Evolutionary conservation across 30 jellyfish, hydroid and myxozoan species (phyloP), one percentile per base, ranked within the genome.

Genomic region (Rhopilema esculentum): DNA sequence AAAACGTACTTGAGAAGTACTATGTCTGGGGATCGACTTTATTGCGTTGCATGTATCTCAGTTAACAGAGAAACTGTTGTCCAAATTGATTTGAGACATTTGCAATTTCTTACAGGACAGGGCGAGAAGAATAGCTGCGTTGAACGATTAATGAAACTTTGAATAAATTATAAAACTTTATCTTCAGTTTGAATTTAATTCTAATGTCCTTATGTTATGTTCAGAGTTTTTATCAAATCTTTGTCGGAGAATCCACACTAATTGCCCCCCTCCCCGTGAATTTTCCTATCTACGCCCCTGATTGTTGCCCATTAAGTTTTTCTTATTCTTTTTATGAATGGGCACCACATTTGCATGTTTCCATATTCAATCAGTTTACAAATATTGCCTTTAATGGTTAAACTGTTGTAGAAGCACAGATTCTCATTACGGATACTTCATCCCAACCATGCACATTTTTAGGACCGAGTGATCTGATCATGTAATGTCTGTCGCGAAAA

Each of bases 1-100:
- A 75, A 75, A 75, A 75, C 86, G 79, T 75, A 21, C 26, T 75
- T 75, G 86, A 75, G 86, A 48, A 75, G 73, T 27, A 75, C 72
- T 8, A 9, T 75, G 86, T 28, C 86, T 26, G 86, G 30, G 79
- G 86, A 28, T 75, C 61, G 86, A 75, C 73, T 75, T 75, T 75
- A 80, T 24, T 8, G 16, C 86, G 30, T 75, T 75, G 86, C 72
- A 27, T 75, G 86, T 79, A 9, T 75, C 86, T 75, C 79, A 27
- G 30, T 75, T 9, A 75, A 75, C 6, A 75, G 86, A 21, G 86
- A 75, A 75, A 75, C 79, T 75, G 86, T 75, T 1, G 86, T 79
- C 24, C 28, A 49, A 75, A 75, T 49, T 75, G 76, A 75, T 75
- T 26, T 75, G 76, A 75, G 79, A 75, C 16, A 75, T 28, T 75